Base-by-base conservation (phyloP, 1,140 invertebrate species). In the Oryctes rhinoceros region DNA sequence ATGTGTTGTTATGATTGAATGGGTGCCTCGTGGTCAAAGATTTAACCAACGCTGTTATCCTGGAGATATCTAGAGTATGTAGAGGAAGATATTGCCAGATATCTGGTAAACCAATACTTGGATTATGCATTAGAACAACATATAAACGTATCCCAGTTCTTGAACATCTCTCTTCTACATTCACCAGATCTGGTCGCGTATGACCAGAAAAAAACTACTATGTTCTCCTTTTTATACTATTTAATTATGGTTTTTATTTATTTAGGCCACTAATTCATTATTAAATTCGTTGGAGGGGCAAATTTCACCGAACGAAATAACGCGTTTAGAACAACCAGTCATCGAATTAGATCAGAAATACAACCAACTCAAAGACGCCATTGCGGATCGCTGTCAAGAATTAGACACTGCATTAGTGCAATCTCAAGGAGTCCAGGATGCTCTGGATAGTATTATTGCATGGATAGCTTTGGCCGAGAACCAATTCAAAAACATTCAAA, bases 351-450 rank as follows among this genome's bases (percentile, higher is more conserved):
- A 94, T 81, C 92, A 94, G 47, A 94, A 95, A 79, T 96, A 97
- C 86, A 90, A 90, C 76, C 92, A 96, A 81, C 85, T 97, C 11
- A 89, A 91, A 75, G 91, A 92, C 80, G 92, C 92, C 0, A 88
- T 97, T 13, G 91, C 91, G 11, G 92, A 94, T 5, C 93, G 94
- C n/a, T 97, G 96, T 84, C 92, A 94, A 82, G 91, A 94, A 62
- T 88, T 99, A 67, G 96, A 98, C 83, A 94, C 94, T 0, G 96
- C 96, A 0, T 89, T 98, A 47, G 93, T 97, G 6, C 96, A 98
- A 87, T 96, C 96, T 78, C 97, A 98, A 88, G 96, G 96, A n/a
- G 94, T 98, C 11, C 95, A 98, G 86, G 96, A 98, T 87, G 96
- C 96, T 9, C 89, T 98, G 0, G 96, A 98, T 84, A 92, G 94